Evolutionary conservation across 2,888 invertebrate genomes (phyloP), one percentile per base, ranked within the genome.

Genomic region (Strigamia maritima): DNA sequence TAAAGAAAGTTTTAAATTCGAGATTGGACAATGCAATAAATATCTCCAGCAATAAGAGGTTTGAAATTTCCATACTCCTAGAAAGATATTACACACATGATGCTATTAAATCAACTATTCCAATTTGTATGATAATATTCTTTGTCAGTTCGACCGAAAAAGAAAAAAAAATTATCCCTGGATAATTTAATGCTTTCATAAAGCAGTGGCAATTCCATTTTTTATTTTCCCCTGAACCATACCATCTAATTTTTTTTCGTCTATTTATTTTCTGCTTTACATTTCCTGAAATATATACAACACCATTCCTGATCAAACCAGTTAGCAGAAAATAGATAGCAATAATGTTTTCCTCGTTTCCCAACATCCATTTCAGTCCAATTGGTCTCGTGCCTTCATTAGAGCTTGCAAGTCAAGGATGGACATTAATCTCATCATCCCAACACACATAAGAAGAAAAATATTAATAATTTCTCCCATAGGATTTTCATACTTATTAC

Each of bases 111-210:
- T 65, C 65, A 65, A 65, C 65, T 65, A 65, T 65, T 65, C 65
- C 65, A 65, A 65, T 65, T 65, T 26, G 26, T 65, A 65, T 65
- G 65, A 65, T 65, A 65, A 65, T 65, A 65, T 65, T 65, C 65
- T 65, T 65, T 65, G 65, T 65, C 65, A 65, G 65, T 65, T 65
- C 65, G 65, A 65, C 26, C 28, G 24, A 26, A 65, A 60, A 49
- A 19, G 19, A 49, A 65, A 65, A 65, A 65, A 65, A 65, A 26
- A 26, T 60, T 60, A 65, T 65, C 26, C 26, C 65, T 4, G 26
- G 65, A 65, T 65, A 65, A 65, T 65, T 65, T 65, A 65, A 65
- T 65, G 65, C 65, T 65, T 65, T 65, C 65, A 65, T 65, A 65
- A 65, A 65, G 65, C 65, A 65, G 65, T 65, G 28, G 65, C 65